A percentile compares a stretch with the other conserved stretches of the same genome.
phyloP scores from a whole-genome alignment of 2,888 invertebrate genomes.

The Morpho achilles region DNA sequence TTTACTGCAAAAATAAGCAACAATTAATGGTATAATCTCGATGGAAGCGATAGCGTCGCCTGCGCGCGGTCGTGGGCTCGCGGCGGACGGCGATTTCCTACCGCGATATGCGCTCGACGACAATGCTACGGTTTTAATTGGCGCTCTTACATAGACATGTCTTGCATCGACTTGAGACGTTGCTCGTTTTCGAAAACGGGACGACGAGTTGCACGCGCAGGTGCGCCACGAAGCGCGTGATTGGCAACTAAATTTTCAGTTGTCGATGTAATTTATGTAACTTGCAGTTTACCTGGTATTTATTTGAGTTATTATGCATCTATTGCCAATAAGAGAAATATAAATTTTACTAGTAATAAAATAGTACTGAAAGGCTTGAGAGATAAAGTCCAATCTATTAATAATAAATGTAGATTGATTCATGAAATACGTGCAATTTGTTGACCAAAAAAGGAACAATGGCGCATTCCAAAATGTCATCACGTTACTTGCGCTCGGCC shows the following conservation, averaged over 20 bases:
- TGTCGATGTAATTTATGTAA: slow-evolving; percentile 32
- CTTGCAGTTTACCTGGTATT: slow-evolving; percentile 14
- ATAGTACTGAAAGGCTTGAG: background rate
- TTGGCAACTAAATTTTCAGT: slow-evolving; percentile 34
- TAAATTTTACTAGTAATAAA: slow-evolving; percentile 1
- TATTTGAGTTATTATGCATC: slow-evolving; percentile 22
- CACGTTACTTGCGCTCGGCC: slow-evolving; percentile 30
- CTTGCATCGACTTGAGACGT: slow-evolving; percentile 31
- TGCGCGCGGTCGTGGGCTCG: slow-evolving; percentile 22
- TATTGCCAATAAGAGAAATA: slow-evolving; percentile 15
- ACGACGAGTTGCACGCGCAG: slow-evolving; percentile 35
- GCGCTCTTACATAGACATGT: slow-evolving; percentile 41
- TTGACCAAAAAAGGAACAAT: slow-evolving; percentile 26
- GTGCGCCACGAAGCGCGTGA: slow-evolving; percentile 33
- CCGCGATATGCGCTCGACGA: slow-evolving; percentile 38
- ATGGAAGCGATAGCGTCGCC: slow-evolving; percentile 34
- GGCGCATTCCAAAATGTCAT: slow-evolving; percentile 52
- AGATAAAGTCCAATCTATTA: background rate
- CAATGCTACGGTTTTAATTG: slow-evolving; percentile 58
- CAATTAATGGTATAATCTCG: slow-evolving; percentile 51
- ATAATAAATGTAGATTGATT: slow-evolving; percentile 17
- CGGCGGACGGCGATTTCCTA: slow-evolving; percentile 27
- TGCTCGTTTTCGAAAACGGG: slow-evolving; percentile 36
- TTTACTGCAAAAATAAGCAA: slow-evolving; percentile 58
- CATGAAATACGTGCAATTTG: slow-evolving; percentile 17